phyloP scores from a whole-genome alignment of 35 echinoderm and acorn worm species.

The Acanthaster planci region DNA sequence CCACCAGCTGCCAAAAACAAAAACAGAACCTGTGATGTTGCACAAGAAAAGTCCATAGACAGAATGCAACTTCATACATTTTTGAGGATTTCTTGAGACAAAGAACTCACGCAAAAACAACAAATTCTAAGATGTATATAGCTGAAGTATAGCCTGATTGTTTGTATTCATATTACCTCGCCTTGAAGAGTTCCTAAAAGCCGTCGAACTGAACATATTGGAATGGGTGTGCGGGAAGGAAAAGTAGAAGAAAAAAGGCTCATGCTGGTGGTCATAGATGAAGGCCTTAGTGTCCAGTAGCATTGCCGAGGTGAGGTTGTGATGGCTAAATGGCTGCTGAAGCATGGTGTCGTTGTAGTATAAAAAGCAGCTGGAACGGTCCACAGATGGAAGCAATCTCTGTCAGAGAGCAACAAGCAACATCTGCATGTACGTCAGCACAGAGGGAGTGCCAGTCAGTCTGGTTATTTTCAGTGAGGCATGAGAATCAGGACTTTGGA shows the following conservation, averaged over 20 bases:
- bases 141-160: not conserved
- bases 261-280: conserved; percentile 66
- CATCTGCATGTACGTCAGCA: no score
- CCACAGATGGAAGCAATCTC: not conserved
- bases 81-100: not conserved
- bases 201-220: conserved; percentile 58
- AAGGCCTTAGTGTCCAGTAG: conserved; percentile 80
- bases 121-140: not conserved
- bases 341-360: conserved; percentile 85
- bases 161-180: conserved; percentile 50
- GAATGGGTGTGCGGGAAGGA: conserved; percentile 76
- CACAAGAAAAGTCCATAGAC: no score
- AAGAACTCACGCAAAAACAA: not conserved
- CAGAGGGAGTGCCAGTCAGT: no score
- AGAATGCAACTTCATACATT: not conserved
- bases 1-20: no score
- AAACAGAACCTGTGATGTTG: no score
- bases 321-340: conserved; percentile 75
- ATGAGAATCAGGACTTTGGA: no score
- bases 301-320: conserved; percentile 74
- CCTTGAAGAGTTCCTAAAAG: conserved; percentile 71
- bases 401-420: not conserved
- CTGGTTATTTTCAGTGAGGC: no score
- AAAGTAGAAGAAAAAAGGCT: conserved; percentile 90
- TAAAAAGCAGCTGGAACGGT: conserved; percentile 63